Evolutionary conservation across 2,113 vertebrate species (phyloP).

Genomic region (Rhadina sibilatrix): DNA sequence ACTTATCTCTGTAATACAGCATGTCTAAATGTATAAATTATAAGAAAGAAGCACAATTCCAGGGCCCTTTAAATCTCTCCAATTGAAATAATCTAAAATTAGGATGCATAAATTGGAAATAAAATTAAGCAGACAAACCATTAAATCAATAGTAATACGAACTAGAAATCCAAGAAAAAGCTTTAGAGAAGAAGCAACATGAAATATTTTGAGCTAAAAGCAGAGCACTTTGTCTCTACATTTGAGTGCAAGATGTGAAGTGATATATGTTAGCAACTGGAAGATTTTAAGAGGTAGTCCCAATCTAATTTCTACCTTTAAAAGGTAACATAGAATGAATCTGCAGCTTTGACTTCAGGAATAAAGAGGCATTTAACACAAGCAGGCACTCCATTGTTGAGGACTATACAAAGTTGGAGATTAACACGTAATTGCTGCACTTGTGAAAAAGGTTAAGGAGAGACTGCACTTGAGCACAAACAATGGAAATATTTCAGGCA

Average conservation of each 20-base stretch:
- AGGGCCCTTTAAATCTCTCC: neutral
- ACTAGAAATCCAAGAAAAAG: neutral
- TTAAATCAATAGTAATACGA: neutral
- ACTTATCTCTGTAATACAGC: neutral
- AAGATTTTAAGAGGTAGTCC: neutral
- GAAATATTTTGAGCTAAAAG: neutral
- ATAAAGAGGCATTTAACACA: neutral
- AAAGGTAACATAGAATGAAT: neutral
- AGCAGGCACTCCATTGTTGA: neutral
- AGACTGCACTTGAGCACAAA: neutral
- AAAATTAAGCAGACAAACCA: neutral
- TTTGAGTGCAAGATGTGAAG: neutral
- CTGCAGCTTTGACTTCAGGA: neutral
- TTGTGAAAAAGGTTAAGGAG: neutral
- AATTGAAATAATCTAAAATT: neutral
- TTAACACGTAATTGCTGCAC: neutral
- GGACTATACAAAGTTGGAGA: neutral
- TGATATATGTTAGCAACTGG: rapidly evolving
- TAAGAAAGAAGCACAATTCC: neutral
- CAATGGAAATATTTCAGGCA: neutral
- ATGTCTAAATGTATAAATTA: neutral
- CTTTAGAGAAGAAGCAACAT: neutral
- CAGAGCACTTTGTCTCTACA: neutral
- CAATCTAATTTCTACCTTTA: neutral
- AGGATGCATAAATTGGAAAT: neutral